A percentile compares a stretch with the other conserved stretches of the same genome.
Evolutionary conservation across 64 coral and sea anemone genomes (phyloP).

Genomic region (Porites lutea): DNA sequence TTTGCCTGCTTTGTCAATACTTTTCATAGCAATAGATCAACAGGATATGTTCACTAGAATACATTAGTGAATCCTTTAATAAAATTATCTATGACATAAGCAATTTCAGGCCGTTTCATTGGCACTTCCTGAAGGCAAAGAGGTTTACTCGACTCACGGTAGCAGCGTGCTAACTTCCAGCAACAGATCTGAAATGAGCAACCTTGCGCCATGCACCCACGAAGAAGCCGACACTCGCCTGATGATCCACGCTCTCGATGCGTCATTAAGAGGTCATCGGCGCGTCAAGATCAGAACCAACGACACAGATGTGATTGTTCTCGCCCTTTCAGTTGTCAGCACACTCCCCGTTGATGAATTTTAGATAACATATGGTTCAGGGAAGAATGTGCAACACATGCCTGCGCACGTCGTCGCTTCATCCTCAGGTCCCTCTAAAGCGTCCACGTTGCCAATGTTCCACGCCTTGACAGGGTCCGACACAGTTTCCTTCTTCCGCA

Average conservation of each 20-base stretch:
- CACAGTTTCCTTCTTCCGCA: slow-evolving; percentile 61
- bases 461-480: slow-evolving; percentile 67
- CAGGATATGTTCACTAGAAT: too few relatives aligned
- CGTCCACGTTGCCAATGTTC: slow-evolving; percentile 46
- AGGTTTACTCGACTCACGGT: too few relatives aligned
- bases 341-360: slow-evolving; percentile 33
- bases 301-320: too few relatives aligned
- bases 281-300: neutral
- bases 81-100: too few relatives aligned
- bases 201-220: neutral
- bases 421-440: slow-evolving; percentile 31
- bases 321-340: neutral
- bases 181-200: too few relatives aligned
- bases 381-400: slow-evolving; percentile 36
- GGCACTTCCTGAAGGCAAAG: too few relatives aligned
- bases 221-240: slow-evolving; percentile 30
- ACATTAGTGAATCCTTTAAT: too few relatives aligned
- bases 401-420: slow-evolving; percentile 41
- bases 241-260: slow-evolving; percentile 38
- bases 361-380: slow-evolving; percentile 59
- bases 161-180: too few relatives aligned
- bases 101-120: too few relatives aligned
- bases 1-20: too few relatives aligned
- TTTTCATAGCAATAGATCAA: too few relatives aligned
- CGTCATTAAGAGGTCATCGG: slow-evolving; percentile 20